These are phyloP conservation scores for Hestina assimilis DNA, from an alignment of 1,140 invertebrate species.

Conservation along the genomic window DNA sequence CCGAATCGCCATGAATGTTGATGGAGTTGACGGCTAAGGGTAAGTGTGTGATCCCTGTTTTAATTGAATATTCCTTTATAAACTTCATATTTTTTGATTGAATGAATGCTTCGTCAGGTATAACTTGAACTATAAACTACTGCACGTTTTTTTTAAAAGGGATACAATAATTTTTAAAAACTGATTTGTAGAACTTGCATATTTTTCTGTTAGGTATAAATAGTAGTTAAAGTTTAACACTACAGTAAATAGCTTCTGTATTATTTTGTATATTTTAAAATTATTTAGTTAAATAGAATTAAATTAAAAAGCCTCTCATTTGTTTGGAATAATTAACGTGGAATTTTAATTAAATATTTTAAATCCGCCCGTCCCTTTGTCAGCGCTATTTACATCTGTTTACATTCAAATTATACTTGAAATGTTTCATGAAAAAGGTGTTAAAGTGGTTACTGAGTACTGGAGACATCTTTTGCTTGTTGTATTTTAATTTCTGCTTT, in stretches of 20 bases:
- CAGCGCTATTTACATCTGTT: conserved; percentile 5
- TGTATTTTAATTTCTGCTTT: not conserved
- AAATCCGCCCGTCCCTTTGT: conserved; percentile 15
- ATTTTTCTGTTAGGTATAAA: not conserved
- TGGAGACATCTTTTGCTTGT: not conserved
- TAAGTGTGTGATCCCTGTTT: conserved; percentile 42
- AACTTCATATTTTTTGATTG: not conserved
- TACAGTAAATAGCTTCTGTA: too few relatives aligned
- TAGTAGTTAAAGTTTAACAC: not conserved
- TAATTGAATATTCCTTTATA: conserved; percentile 26
- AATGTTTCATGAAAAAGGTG: conserved; percentile 16
- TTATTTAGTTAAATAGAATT: not conserved
- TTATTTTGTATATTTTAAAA: not conserved
- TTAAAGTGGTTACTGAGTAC: conserved; percentile 6
- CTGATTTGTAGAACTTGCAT: not conserved
- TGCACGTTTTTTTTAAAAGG: not conserved
- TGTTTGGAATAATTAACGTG: conserved; percentile 6
- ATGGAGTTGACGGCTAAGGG: conserved; percentile 47
- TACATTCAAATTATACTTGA: conserved; percentile 19
- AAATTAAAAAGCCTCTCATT: conserved; percentile 1
- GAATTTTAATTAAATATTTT: conserved; percentile 15
- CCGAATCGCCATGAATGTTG: conserved; percentile 39
- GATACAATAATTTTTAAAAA: not conserved
- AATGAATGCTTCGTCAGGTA: too few relatives aligned
- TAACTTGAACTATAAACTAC: not conserved